Base-by-base conservation (phyloP, 1,140 invertebrate genomes). In the Heliothis virescens region DNA sequence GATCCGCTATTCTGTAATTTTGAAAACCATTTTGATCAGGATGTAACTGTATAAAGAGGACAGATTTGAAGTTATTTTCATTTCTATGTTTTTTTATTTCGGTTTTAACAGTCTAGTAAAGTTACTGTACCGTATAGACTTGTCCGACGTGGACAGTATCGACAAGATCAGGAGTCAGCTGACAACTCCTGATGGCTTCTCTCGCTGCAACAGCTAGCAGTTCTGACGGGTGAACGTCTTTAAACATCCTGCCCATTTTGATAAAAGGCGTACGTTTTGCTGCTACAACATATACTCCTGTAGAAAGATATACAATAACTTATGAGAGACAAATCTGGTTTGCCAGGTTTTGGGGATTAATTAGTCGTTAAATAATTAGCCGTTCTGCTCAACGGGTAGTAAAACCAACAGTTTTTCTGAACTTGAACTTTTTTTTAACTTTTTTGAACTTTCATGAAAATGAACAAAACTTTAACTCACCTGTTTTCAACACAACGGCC, bases 181-280 rank as follows among this genome's bases (percentile, higher is more conserved):
- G 97, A 9, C 96, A 97, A 69, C 97, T 95, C 79, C 97, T 95
- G n/a, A 99, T 91, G 1, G 98, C 98, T 72, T 98, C 98, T 89
- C 97, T 97, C 0, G 97, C 96, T 5, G 98, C 98, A 18, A 97
- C 92, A 55, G 96, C 96, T 85, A 98, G 96, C n/a, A 99, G 95
- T 79, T 99, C 98, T 3, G 97, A 97, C 18, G 97, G 96, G 76
- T 96, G 96, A 21, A 97, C 96, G 83, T 98, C 97, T 34, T 96
- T 96, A 77, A 99, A 96, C 89, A 97, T 96, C 12, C 99, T 98
- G 53, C 99, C 99, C 95, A 97, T 99, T 60, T 98, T 97, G 48
- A 99, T 99, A 95, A 99, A 99, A n/a, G 99, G 98, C 34, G 99
- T 99, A 52, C 99, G 96, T 92, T 99, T 99, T 15, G 98, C 99